Conservation (phyloP, 2,113 vertebrate genomes). For the Aphelocoma coerulescens region DNA sequence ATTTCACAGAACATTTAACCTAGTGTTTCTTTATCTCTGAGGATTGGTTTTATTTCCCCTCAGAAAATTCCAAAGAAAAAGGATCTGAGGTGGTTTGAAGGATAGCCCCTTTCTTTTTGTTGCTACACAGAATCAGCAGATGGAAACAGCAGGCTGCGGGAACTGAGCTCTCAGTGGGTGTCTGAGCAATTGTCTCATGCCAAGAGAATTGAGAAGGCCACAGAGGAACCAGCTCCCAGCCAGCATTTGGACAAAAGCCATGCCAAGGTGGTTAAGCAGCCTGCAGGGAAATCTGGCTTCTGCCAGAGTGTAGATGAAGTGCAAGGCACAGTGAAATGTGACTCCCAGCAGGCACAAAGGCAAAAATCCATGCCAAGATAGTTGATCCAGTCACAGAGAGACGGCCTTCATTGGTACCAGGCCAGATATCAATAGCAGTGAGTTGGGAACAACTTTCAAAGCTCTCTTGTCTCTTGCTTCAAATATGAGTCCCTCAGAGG, state of each 20-base stretch:
- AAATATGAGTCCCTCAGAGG: neutral
- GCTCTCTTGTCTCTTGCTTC: neutral
- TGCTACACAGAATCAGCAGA: conserved; percentile 28
- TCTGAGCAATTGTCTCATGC: conserved; percentile 32
- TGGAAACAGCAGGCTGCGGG: conserved; percentile 56
- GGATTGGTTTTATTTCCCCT: neutral
- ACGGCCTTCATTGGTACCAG: neutral
- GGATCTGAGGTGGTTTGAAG: neutral
- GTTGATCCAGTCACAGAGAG: conserved; percentile 44
- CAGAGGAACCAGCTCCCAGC: conserved; percentile 31
- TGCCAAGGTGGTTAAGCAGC: conserved; percentile 51
- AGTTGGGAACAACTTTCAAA: neutral
- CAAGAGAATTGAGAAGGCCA: conserved; percentile 58
- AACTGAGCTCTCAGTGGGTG: conserved; percentile 43
- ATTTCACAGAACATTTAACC: neutral
- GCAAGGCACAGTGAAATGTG: conserved; percentile 28
- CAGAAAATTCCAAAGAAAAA: neutral
- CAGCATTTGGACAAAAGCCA: conserved; percentile 28
- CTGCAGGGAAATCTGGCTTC: conserved; percentile 39
- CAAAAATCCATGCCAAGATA: conserved; percentile 2
- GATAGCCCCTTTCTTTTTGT: conserved; percentile 13
- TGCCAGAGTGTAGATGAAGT: conserved; percentile 22
- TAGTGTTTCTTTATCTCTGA: neutral
- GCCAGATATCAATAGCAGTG: neutral
- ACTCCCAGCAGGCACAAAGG: conserved; percentile 8